These are phyloP conservation scores for Cyrtorhinus lividipennis DNA, from an alignment of 1,140 invertebrate species.

Conservation along the genomic window DNA sequence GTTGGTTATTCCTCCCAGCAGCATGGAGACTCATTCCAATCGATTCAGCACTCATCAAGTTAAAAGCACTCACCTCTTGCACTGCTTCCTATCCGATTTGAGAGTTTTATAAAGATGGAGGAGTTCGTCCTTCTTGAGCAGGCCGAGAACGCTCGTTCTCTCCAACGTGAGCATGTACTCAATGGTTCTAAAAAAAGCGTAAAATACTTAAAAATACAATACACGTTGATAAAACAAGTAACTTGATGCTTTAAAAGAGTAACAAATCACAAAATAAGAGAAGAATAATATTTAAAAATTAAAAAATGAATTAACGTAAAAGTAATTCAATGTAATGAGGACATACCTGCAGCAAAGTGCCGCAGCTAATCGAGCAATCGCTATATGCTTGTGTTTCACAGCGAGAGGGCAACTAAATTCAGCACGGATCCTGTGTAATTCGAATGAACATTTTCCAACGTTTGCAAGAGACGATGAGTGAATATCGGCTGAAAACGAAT, in stretches of 20 bases:
- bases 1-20: too few species aligned
- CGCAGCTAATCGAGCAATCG: constrained; percentile 41
- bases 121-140: constrained; percentile 43
- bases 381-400: constrained; percentile 44
- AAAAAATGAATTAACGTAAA: too few species aligned
- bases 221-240: too few species aligned
- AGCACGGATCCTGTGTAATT: constrained; percentile 48
- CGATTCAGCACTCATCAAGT: too few species aligned
- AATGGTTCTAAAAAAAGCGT: constrained; percentile 28
- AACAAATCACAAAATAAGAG: too few species aligned
- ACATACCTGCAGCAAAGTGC: constrained; percentile 35
- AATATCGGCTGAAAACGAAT: constrained; percentile 33
- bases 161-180: constrained; percentile 44
- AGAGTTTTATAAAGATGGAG: constrained; percentile 33
- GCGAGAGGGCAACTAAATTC: constrained; percentile 40
- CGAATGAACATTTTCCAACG: constrained; percentile 49
- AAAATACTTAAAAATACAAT: too few species aligned
- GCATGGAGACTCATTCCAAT: too few species aligned
- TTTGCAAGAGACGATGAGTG: constrained; percentile 39
- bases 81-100: constrained; percentile 9
- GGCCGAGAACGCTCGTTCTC: constrained; percentile 34
- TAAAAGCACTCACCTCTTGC: constrained; percentile 15
- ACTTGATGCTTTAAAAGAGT: too few species aligned
- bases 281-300: background rate
- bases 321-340: too few species aligned